These are phyloP conservation scores for Temnothorax ravouxi DNA, from an alignment of 2,888 invertebrate genomes.

Conservation along the genomic window DNA sequence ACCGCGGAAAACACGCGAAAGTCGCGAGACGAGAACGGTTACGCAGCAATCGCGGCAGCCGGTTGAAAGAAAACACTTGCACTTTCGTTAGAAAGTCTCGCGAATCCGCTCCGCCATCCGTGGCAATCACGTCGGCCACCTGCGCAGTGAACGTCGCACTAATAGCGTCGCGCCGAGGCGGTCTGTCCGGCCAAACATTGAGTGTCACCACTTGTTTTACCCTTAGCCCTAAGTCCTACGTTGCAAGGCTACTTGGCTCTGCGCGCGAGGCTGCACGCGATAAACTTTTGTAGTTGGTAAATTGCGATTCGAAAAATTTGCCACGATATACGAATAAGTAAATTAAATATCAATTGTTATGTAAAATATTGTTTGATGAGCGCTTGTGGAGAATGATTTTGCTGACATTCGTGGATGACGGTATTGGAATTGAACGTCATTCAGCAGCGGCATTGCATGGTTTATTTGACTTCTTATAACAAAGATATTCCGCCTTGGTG, in stretches of 20 bases:
- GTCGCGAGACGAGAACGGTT: conserved; percentile 75
- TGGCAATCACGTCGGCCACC: conserved; percentile 68
- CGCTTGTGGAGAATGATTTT: background rate
- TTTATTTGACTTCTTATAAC: conserved; percentile 22
- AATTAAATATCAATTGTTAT: background rate
- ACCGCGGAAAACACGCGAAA: conserved; percentile 83
- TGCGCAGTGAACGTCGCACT: conserved; percentile 62
- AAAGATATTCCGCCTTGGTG: conserved; percentile 28
- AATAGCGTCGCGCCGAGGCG: conserved; percentile 41
- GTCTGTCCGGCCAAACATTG: conserved; percentile 76
- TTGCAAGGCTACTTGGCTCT: background rate
- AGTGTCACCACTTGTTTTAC: conserved; percentile 68
- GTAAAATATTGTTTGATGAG: background rate
- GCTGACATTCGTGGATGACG: background rate
- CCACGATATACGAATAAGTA: background rate
- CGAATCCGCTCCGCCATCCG: conserved; percentile 83
- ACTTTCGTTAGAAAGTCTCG: conserved; percentile 85
- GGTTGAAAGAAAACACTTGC: conserved; percentile 84
- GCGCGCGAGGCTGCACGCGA: background rate
- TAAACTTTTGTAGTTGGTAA: background rate
- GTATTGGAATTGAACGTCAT: background rate
- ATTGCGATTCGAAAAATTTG: conserved; percentile 1
- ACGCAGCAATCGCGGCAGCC: conserved; percentile 72
- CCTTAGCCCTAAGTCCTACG: conserved; percentile 67
- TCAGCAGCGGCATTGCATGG: background rate